Conservation (phyloP, 2,113 vertebrate species). For the Erpornis zantholeuca region DNA sequence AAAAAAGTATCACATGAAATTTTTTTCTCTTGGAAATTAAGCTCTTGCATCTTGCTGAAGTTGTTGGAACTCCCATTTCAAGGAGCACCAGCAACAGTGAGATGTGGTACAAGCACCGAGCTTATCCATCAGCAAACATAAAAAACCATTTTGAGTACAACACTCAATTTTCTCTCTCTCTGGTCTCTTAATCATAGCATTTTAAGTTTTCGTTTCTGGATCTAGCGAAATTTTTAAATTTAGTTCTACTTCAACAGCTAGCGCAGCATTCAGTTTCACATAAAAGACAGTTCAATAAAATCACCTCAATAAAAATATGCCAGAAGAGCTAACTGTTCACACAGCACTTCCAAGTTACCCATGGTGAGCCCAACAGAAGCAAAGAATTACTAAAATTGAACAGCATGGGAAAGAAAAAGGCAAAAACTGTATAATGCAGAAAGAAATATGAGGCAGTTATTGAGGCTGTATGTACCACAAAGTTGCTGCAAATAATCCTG, state of each 20-base stretch:
- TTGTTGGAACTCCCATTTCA: neutral
- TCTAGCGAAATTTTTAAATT: neutral
- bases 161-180: neutral
- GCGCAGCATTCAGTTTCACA: neutral
- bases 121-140: neutral
- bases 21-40: neutral
- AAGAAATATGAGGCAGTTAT: neutral
- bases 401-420: neutral
- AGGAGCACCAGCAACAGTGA: neutral
- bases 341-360: neutral
- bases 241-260: neutral
- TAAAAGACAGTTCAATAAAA: neutral
- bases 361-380: neutral
- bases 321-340: neutral
- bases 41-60: neutral
- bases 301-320: neutral
- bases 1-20: neutral
- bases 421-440: neutral
- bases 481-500: neutral
- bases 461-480: neutral
- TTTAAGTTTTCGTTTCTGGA: neutral
- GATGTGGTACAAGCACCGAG: neutral
- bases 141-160: neutral
- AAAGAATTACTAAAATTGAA: neutral
- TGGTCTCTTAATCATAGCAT: neutral